Evolutionary conservation across 2,113 vertebrate genomes (phyloP).

Genomic region (Casuarius casuarius): DNA sequence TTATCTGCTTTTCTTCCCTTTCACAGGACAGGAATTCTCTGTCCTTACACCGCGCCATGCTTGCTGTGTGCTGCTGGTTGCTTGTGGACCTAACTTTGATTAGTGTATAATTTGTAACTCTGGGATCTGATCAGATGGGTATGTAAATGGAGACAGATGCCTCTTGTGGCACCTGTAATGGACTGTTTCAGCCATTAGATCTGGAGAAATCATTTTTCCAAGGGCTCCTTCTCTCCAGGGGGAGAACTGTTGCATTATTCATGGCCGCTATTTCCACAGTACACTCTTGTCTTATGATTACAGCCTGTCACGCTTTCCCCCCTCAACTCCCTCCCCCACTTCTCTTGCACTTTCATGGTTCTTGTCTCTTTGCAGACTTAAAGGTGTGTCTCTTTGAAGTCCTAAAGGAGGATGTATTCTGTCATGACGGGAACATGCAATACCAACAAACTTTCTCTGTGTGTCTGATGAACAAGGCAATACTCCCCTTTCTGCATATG

Average conservation of each 20-base stretch:
- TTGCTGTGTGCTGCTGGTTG: background rate
- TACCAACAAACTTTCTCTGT: background rate
- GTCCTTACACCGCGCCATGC: background rate
- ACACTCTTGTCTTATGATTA: constrained; percentile 14
- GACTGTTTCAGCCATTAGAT: constrained; percentile 48
- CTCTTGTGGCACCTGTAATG: constrained; percentile 48
- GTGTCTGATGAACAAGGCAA: background rate
- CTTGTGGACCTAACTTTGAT: background rate
- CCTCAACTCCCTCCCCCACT: background rate
- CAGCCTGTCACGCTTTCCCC: background rate
- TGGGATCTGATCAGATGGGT: constrained; percentile 8
- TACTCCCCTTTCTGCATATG: background rate
- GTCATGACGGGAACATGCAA: background rate
- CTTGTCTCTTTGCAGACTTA: background rate
- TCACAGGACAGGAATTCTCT: background rate
- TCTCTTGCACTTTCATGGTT: background rate
- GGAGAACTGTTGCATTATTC: constrained; percentile 52
- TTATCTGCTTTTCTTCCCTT: background rate
- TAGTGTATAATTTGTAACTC: background rate
- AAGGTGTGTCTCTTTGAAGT: constrained; percentile 31
- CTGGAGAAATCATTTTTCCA: constrained; percentile 45
- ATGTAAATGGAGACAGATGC: constrained; percentile 50
- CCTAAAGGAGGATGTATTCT: background rate
- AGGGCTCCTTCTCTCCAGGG: constrained; percentile 27
- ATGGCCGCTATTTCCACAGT: background rate